Evolutionary conservation across 2,797 vertebrate genomes (phyloP).

Genomic region (Xerus rutilus): DNA sequence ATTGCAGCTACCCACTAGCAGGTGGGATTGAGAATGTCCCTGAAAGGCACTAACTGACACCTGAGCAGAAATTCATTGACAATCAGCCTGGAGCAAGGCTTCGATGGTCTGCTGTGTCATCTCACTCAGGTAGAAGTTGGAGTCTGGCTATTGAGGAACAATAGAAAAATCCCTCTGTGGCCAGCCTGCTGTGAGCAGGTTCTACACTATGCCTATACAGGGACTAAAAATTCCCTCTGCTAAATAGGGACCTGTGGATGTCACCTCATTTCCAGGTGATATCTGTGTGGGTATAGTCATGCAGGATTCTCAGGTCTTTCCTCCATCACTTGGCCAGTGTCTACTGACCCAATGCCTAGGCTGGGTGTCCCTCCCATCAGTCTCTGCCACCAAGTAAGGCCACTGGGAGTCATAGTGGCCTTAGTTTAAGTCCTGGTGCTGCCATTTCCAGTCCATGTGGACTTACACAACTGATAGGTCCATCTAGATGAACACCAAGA

Average conservation of each 20-base stretch:
- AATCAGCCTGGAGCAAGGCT: neutral
- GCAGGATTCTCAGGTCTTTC: too few species aligned
- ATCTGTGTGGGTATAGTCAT: neutral
- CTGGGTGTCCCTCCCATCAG: neutral
- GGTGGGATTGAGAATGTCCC: rapidly evolving
- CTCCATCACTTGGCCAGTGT: too few species aligned
- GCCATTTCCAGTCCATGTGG: neutral
- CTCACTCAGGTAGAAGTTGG: neutral
- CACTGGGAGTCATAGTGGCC: neutral
- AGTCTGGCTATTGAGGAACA: neutral
- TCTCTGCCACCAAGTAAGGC: too few species aligned
- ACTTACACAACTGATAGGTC: neutral
- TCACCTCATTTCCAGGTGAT: neutral
- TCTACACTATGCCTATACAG: neutral
- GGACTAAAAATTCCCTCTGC: too few species aligned
- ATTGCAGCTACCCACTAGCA: neutral
- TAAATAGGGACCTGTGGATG: too few species aligned
- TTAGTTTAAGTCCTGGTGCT: neutral
- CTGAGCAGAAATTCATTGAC: neutral
- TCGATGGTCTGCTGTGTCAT: neutral
- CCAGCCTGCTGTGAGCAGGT: neutral
- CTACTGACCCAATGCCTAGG: neutral
- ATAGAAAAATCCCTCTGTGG: neutral
- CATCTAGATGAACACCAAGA: neutral
- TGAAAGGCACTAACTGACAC: neutral